Evolutionary conservation across 2,888 invertebrate species (phyloP).

Genomic region (Sphaeridia pumilis): DNA sequence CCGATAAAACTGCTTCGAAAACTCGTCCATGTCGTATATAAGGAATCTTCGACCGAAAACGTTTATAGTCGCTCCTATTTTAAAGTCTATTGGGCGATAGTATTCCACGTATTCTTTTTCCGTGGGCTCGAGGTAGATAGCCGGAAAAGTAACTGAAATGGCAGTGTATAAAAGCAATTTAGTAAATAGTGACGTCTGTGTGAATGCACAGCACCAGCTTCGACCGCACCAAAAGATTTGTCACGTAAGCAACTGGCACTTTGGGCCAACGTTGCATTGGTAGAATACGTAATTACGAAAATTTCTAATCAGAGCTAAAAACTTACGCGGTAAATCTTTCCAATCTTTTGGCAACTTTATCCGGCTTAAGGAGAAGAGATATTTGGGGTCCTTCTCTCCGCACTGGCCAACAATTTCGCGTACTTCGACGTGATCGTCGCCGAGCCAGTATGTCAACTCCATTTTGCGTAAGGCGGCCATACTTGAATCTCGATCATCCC

Average conservation of each 20-base stretch:
- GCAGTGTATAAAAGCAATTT: too few relatives aligned
- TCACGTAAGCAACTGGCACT: too few relatives aligned
- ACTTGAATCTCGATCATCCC: conserved; percentile 44
- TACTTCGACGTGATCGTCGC: conserved; percentile 68
- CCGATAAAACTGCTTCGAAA: conserved; percentile 64
- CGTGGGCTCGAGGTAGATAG: conserved; percentile 55
- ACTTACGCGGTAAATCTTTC: conserved; percentile 48
- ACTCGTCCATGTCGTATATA: conserved; percentile 64
- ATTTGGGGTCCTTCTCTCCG: conserved; percentile 66
- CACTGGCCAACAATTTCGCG: conserved; percentile 59
- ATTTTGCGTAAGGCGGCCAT: conserved; percentile 46
- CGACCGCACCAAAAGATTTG: too few relatives aligned
- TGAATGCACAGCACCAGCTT: too few relatives aligned
- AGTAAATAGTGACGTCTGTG: too few relatives aligned
- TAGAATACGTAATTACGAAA: too few relatives aligned
- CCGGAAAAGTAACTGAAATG: conserved; percentile 53
- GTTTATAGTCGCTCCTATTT: conserved; percentile 37
- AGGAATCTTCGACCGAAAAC: conserved; percentile 48
- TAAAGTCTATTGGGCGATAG: conserved; percentile 63
- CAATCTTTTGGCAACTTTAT: conserved; percentile 64
- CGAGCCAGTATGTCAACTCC: conserved; percentile 63
- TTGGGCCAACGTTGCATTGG: too few relatives aligned
- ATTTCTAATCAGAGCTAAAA: too few relatives aligned
- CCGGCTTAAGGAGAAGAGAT: conserved; percentile 58
- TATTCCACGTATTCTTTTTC: conserved; percentile 63